phyloP scores from a whole-genome alignment of 1,140 invertebrate genomes.

The Drosophila santomea region DNA sequence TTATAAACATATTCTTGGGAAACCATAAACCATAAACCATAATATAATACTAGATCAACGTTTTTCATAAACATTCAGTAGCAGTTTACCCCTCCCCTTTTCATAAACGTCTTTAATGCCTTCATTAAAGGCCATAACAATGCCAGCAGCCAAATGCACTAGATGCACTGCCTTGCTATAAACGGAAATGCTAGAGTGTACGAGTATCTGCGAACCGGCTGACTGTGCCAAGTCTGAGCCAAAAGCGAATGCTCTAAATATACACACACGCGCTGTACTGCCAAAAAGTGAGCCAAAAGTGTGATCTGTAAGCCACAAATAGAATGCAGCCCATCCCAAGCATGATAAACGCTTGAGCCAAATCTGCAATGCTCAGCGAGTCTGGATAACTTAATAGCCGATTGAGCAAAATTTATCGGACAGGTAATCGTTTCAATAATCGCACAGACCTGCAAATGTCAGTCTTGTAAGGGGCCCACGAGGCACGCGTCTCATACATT shows the following conservation, averaged over 20 bases:
- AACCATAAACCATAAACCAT: no score
- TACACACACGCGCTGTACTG: constrained; percentile 44
- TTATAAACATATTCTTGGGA: neutral
- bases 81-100: no score
- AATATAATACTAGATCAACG: no score
- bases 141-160: constrained; percentile 15
- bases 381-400: constrained; percentile 43
- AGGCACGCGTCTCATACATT: constrained; percentile 57
- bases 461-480: constrained; percentile 21
- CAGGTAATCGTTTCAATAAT: constrained; percentile 62
- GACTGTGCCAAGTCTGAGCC: constrained; percentile 41
- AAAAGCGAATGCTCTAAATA: constrained; percentile 55
- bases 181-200: constrained; percentile 30
- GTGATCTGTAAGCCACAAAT: constrained; percentile 4
- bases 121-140: neutral
- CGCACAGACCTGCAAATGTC: constrained; percentile 40
- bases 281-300: constrained; percentile 48
- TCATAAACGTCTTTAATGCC: neutral
- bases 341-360: neutral
- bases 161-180: constrained; percentile 24
- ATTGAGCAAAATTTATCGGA: constrained; percentile 66
- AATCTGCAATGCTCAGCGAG: neutral
- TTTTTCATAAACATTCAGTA: neutral
- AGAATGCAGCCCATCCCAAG: neutral
- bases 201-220: constrained; percentile 11